These are phyloP conservation scores for Caenorhabditis sp. DNA, from an alignment of 2,888 invertebrate genomes.

Conservation along the genomic window DNA sequence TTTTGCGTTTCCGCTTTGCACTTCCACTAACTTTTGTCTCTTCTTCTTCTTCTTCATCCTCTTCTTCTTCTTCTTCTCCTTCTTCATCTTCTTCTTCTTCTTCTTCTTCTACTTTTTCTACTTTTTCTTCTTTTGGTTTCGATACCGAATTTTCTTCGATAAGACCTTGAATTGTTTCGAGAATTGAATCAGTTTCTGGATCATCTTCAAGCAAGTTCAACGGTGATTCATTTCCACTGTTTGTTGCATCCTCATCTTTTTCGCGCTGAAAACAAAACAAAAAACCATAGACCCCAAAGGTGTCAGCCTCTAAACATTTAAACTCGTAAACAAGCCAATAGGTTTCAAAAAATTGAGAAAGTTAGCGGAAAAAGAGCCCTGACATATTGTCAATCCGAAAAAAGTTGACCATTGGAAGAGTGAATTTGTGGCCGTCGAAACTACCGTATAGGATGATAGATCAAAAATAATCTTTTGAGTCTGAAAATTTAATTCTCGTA, in stretches of 20 bases:
- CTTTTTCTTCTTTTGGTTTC: conserved; percentile 15
- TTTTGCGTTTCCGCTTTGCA: conserved; percentile 20
- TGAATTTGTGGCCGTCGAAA: no score
- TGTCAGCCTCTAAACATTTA: no score
- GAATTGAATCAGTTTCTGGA: not conserved
- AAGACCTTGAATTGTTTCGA: conserved; percentile 2
- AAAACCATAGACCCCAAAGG: no score
- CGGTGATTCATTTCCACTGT: conserved; percentile 15
- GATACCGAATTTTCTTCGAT: conserved; percentile 17
- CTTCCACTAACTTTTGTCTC: conserved; percentile 9
- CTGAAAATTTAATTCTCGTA: no score
- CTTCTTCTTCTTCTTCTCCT: conserved; percentile 5
- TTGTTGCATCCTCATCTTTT: not conserved
- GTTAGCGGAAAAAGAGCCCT: no score
- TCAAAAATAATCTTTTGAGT: no score
- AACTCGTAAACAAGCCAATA: no score
- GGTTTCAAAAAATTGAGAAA: no score
- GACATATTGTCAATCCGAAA: no score
- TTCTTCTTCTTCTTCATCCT: conserved; percentile 14
- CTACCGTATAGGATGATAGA: no score
- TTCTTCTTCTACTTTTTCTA: conserved; percentile 1
- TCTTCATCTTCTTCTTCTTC: conserved; percentile 2
- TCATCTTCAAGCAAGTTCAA: conserved; percentile 10
- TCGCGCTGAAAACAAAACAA: conserved; percentile 10
- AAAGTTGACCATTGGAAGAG: no score